Base-by-base conservation (phyloP, 2,797 vertebrate species). In the Enteromius paludinosus region DNA sequence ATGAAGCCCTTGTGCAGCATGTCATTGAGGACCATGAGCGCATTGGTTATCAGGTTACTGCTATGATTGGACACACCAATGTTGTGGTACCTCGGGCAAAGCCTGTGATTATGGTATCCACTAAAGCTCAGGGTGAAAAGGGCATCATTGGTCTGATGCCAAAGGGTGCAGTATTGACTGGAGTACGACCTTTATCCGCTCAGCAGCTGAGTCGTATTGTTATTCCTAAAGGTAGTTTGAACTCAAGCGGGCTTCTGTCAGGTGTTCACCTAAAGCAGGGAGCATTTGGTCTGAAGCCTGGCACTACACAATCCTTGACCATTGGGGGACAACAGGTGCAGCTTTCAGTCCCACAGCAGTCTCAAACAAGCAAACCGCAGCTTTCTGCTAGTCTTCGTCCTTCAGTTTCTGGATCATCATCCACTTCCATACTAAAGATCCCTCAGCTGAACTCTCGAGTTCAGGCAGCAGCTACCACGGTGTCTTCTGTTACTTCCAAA, bases 1-100 rank as follows among this genome's bases (percentile, higher is more conserved):
- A 99, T 0, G 98, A 99, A 94, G 97, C 97, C 78, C 96, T 99
- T 86, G 98, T 99, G 11, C 98, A 99, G 45, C 97, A 99, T 15
- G 97, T 99, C 89, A 99, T 99, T 5, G 98, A 99, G 94, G 97
- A 99, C 92, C 98, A 99, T 0, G 97, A 99, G 87, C 94, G 97
- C 62, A 98, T 99, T 84, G 98, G 98, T 28, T 99, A 99, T 90
- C 98, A 99, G 92, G 98, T 99, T 78, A 99, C 98, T 1, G 97
- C 98, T 65, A 99, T 99, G 98, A 99, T 99, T 41, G 97, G 97
- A 4, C 98, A 99, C 92, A 99, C 98, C 62, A 99, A 98, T 12
- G 98, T 99, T 12, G 97, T 99, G 28, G 96, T 99, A 69, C 97
- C 97, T 2, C 95, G 97, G 65, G 96, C 96, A 43, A 99, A 99